These are phyloP conservation scores for Anableps anableps DNA, from an alignment of 2,797 vertebrate species.

Conservation along the genomic window DNA sequence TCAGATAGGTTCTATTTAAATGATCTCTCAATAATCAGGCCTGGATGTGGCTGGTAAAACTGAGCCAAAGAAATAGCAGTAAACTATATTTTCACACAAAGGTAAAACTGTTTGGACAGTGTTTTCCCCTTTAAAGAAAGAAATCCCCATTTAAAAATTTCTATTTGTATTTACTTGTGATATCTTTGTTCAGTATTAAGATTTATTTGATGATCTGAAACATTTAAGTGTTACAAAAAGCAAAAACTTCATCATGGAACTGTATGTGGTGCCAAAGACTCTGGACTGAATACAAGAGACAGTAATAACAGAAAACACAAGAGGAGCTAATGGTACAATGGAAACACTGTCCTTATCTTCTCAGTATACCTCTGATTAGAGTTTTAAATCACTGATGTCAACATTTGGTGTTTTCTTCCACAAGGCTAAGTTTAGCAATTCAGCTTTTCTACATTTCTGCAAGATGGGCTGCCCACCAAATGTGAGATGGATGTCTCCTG, in stretches of 20 bases:
- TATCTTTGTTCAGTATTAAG: background rate
- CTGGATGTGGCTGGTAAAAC: too few relatives aligned
- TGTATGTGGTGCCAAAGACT: background rate
- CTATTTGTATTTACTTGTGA: background rate
- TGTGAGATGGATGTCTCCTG: background rate
- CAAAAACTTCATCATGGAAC: background rate
- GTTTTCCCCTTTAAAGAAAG: too few relatives aligned
- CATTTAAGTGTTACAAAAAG: background rate
- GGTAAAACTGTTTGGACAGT: too few relatives aligned
- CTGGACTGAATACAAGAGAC: constrained; percentile 11
- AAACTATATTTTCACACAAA: too few relatives aligned
- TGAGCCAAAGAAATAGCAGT: too few relatives aligned
- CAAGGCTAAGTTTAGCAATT: background rate
- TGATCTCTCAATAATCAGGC: too few relatives aligned
- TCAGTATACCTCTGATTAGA: background rate
- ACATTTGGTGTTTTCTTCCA: background rate
- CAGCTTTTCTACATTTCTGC: background rate
- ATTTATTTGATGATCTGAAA: background rate
- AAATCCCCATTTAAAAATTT: too few relatives aligned
- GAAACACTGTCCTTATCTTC: background rate
- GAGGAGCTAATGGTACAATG: constrained; percentile 5
- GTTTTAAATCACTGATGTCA: background rate
- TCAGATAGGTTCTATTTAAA: too few relatives aligned
- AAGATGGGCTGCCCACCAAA: background rate
- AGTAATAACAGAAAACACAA: background rate